phyloP scores from a whole-genome alignment of 2,888 invertebrate genomes.

The Gastrophysa polygoni region DNA sequence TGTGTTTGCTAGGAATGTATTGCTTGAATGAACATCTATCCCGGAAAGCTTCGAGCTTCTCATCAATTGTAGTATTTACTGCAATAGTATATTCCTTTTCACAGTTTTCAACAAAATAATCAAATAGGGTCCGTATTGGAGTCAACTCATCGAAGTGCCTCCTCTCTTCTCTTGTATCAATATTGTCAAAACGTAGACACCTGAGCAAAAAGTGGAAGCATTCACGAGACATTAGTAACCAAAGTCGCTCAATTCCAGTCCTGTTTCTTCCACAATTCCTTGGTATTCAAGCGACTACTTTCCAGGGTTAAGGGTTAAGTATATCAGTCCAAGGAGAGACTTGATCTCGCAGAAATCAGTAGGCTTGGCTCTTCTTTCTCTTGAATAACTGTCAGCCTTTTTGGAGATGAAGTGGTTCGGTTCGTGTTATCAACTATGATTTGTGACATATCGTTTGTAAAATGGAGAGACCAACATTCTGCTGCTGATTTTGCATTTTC shows the following conservation, averaged over 20 bases:
- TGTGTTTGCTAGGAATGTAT: neutral
- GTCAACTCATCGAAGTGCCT: neutral
- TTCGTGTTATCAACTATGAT: constrained; percentile 16
- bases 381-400: neutral
- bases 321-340: constrained; percentile 21
- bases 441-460: neutral
- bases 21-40: neutral
- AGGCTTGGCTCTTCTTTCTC: constrained; percentile 11
- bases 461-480: too few relatives aligned
- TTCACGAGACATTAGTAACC: constrained; percentile 18
- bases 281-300: constrained; percentile 17
- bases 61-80: neutral
- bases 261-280: constrained; percentile 25
- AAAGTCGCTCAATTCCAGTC: constrained; percentile 20
- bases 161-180: neutral
- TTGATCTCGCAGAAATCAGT: constrained; percentile 6
- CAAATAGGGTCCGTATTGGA: neutral
- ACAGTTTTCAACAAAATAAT: too few relatives aligned
- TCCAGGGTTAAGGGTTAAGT: constrained; percentile 19
- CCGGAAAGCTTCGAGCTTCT: neutral
- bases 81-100: too few relatives aligned
- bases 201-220: neutral
- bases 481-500: neutral
- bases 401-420: neutral
- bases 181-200: neutral